phyloP scores from a whole-genome alignment of 2,888 invertebrate genomes.

The Cryptophagus acutangulus region DNA sequence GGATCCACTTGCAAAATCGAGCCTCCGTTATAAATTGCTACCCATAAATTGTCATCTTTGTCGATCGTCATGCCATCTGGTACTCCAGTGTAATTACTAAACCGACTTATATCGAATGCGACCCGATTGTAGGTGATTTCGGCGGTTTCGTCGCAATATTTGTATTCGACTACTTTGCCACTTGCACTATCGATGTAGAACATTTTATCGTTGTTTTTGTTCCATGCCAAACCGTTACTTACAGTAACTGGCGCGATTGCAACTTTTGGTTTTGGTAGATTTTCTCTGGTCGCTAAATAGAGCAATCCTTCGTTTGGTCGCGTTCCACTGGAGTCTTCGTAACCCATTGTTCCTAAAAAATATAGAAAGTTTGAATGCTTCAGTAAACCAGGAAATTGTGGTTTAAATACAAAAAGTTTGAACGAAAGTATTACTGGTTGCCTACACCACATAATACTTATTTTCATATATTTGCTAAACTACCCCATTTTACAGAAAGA shows the following conservation, averaged over 20 bases:
- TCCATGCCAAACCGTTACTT: slow-evolving; percentile 81
- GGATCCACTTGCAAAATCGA: slow-evolving; percentile 56
- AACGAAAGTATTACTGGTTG: no score
- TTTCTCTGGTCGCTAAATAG: slow-evolving; percentile 53
- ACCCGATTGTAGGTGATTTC: slow-evolving; percentile 44
- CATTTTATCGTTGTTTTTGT: slow-evolving; percentile 61
- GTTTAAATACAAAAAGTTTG: no score
- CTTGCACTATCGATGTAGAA: slow-evolving; percentile 75
- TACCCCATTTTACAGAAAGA: no score
- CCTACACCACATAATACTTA: not conserved
- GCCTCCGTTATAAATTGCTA: slow-evolving; percentile 61
- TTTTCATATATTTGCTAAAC: not conserved
- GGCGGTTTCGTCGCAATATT: slow-evolving; percentile 59
- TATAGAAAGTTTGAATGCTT: no score
- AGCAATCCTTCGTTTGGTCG: slow-evolving; percentile 54
- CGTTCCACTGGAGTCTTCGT: slow-evolving; percentile 48
- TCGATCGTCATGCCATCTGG: slow-evolving; percentile 68
- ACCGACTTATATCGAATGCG: slow-evolving; percentile 30
- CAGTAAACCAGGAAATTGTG: no score
- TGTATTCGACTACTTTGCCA: slow-evolving; percentile 61
- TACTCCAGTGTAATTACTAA: slow-evolving; percentile 20
- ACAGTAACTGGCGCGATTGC: slow-evolving; percentile 53
- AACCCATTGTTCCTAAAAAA: slow-evolving; percentile 63
- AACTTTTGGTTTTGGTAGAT: slow-evolving; percentile 33
- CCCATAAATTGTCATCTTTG: slow-evolving; percentile 71